Percentiles rank a stretch among this genome's conserved stretches.
phyloP scores from a whole-genome alignment of 2,113 vertebrate genomes.

The Zootoca vivipara region DNA sequence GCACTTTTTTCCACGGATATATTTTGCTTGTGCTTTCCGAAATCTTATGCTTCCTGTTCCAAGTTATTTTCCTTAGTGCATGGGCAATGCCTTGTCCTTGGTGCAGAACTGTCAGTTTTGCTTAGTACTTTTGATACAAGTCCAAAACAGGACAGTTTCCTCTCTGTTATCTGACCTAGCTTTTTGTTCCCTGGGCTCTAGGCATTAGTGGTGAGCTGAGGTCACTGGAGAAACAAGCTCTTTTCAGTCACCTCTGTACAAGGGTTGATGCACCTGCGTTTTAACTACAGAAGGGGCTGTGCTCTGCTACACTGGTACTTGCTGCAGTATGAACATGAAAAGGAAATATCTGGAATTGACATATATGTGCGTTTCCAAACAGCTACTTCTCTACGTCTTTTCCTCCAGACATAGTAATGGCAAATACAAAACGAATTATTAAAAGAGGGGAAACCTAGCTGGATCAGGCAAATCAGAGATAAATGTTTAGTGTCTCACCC shows the following conservation, averaged over 20 bases:
- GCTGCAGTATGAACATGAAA: not conserved
- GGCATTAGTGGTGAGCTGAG: not conserved
- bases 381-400: not conserved
- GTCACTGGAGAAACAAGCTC: not conserved
- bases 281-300: not conserved
- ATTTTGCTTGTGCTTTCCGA: not conserved
- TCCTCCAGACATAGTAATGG: not conserved
- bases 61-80: not conserved
- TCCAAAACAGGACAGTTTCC: not conserved
- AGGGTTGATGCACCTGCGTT: not conserved
- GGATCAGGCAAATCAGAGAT: not conserved
- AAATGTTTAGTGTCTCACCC: not conserved
- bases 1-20: not conserved
- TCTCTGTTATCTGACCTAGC: not conserved
- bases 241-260: not conserved
- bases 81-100: not conserved
- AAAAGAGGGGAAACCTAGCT: not conserved
- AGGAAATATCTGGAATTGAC: not conserved
- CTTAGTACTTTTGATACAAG: not conserved
- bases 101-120: not conserved
- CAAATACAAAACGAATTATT: not conserved
- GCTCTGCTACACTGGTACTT: not conserved
- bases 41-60: not conserved
- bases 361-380: not conserved
- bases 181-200: not conserved